phyloP scores from a whole-genome alignment of 2,113 vertebrate species.

The Circaetus cinerascens region DNA sequence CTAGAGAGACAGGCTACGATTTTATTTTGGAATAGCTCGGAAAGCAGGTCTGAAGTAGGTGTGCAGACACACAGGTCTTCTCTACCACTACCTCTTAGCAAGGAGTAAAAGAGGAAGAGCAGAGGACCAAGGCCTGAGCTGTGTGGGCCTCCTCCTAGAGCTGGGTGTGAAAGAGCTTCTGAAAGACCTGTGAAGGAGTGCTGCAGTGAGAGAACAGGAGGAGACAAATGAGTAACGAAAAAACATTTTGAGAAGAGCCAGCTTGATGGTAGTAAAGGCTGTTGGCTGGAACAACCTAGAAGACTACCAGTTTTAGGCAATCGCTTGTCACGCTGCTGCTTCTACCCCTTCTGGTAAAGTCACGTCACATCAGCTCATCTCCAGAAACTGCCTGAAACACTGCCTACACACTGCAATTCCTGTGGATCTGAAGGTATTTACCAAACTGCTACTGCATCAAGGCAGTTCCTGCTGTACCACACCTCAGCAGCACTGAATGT shows the following conservation, averaged over 20 bases:
- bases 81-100: not conserved
- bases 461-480: not conserved
- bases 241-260: not conserved
- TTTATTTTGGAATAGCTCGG: not conserved
- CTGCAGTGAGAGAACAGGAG: not conserved
- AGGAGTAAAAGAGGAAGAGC: not conserved
- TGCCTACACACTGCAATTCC: not conserved
- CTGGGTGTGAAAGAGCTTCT: not conserved
- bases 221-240: not conserved
- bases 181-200: not conserved
- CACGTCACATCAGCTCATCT: not conserved
- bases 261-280: not conserved
- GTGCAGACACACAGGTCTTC: accelerated
- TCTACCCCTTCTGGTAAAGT: not conserved
- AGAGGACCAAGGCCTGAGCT: not conserved
- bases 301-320: not conserved
- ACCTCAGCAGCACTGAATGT: not conserved
- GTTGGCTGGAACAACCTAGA: not conserved
- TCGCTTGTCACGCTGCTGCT: not conserved
- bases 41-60: not conserved
- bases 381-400: not conserved
- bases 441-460: not conserved
- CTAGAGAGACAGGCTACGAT: not conserved
- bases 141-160: not conserved
- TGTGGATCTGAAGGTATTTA: not conserved